Base-by-base conservation (phyloP, 1,140 invertebrate genomes). In the Galleria mellonella region DNA sequence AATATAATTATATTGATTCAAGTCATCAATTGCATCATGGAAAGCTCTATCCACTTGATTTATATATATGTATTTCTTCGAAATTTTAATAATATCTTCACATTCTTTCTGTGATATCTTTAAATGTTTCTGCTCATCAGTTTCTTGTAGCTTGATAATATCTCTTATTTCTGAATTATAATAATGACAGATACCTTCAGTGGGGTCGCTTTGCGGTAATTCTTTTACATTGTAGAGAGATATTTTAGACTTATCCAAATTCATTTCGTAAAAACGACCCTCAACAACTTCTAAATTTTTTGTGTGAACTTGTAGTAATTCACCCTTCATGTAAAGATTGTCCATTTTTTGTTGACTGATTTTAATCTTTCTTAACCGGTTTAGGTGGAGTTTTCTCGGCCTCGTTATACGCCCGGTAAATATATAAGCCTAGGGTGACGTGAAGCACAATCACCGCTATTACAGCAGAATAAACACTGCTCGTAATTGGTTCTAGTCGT, bases 381-480 rank as follows among this genome's bases (percentile, higher is more conserved):
- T 86, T 87, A 14, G 52, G 32, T 31, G 75, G 64, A 23, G 17
- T 23, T 67, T 66, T 82, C 11, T 87, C 86, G 5, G 73, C 35
- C 55, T 86, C 90, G 54, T 89, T 92, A 64, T 94, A 94, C 1
- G 93, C 93, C 59, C 87, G 89, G 55, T 92, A 93, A 68, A 94
- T 94, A 64, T 93, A 94, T 14, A 92, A 72, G n/a, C 90, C 93
- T 29, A 94, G 59, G 6, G 92, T 92, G 32, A 93, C 53, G 67
- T 95, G 93, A 30, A 95, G 72, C 9, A 92, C 89, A 1, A 93
- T 54, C 6, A 95, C 89, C 2, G 93, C 90, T 42, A 90, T 87
- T 12, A 92, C 89, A 32, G 93, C 93, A 9, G 93, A 89, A 65
- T 91, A 93, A 32, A 94, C 91, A 76, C 93, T 94, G 49, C 91